Base-by-base conservation (phyloP, 2,113 vertebrate species). In the Aegotheles bennettii region DNA sequence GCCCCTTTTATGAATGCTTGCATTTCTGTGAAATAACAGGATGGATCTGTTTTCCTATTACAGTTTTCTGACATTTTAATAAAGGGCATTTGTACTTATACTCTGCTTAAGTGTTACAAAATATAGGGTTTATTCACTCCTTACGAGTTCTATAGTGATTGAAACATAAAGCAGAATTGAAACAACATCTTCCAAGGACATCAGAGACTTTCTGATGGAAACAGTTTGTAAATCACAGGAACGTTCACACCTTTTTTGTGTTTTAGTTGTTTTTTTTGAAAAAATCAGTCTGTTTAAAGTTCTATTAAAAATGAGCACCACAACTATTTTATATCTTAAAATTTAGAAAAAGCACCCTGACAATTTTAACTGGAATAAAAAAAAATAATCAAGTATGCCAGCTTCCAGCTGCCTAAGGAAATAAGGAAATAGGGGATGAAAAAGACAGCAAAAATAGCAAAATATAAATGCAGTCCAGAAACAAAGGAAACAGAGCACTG, bases 101-200 rank as follows among this genome's bases (percentile, higher is more conserved):
- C 33, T 91, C 67, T 94, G 74, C 23, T 56, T 19, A 73, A 93
- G 75, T n/a, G 59, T 45, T 59, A 77, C 47, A 80, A 59, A 83
- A 92, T 36, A 43, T 59, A 43, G 14, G 45, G 53, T 71, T 95
- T 89, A 82, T 82, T 78, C 76, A 65, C 28, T 71, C 50, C 84
- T 86, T 29, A 42, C 69, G 38, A 57, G 24, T 89, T 81, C 75
- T 18, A 69, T 8, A 79, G 81, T 33, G 64, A 84, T 7, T 69
- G 84, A 95, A 95, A 76, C 50, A 74, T 15, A 91, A 95, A 90
- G 13, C 63, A 95, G 74, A 84, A 91, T 36, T 80, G 67, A 91
- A 95, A 89, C 38, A 77, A 20, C 19, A 29, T 60, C 76, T 82
- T 91, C 61, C 67, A 83, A 47, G 47, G 33, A 77, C 68, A 90